phyloP scores from a whole-genome alignment of 2,113 vertebrate species.

The Desmodus rotundus region DNA sequence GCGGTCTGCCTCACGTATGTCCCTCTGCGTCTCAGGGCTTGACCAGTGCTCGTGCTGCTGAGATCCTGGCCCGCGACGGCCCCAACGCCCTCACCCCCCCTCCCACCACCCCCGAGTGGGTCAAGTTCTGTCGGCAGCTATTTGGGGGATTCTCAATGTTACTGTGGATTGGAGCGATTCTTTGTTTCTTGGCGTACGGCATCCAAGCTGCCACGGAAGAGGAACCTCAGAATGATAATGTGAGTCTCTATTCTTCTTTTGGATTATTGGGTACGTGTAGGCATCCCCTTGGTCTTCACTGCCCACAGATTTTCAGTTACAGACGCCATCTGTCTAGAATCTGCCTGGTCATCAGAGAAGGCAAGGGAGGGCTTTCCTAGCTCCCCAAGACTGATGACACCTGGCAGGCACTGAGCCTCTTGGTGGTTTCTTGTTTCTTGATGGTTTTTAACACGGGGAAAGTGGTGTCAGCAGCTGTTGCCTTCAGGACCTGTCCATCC shows the following conservation, averaged over 20 bases:
- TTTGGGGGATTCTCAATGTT: constrained; percentile 97
- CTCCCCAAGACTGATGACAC: no score
- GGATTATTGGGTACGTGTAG: fast-evolving
- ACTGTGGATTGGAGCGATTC: constrained; percentile 95
- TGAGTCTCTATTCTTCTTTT: constrained; percentile 70
- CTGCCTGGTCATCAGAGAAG: no score
- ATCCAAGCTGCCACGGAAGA: constrained; percentile 88
- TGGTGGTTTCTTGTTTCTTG: background rate
- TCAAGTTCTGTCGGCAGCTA: constrained; percentile 96
- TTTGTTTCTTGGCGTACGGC: constrained; percentile 93
- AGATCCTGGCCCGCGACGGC: constrained; percentile 93
- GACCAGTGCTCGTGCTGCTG: constrained; percentile 86
- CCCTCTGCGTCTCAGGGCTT: constrained; percentile 83
- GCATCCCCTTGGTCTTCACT: background rate
- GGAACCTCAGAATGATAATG: constrained; percentile 90
- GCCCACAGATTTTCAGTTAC: background rate
- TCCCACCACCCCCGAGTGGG: constrained; percentile 95
- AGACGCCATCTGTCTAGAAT: no score
- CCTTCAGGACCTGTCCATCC: no score
- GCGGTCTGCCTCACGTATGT: background rate
- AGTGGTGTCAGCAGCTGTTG: no score
- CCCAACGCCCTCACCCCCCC: constrained; percentile 95
- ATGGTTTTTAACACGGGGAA: background rate
- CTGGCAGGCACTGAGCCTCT: no score
- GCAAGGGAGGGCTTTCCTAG: no score